Base-by-base conservation (phyloP, 2,797 vertebrate species). In the Decapterus maruadsi region DNA sequence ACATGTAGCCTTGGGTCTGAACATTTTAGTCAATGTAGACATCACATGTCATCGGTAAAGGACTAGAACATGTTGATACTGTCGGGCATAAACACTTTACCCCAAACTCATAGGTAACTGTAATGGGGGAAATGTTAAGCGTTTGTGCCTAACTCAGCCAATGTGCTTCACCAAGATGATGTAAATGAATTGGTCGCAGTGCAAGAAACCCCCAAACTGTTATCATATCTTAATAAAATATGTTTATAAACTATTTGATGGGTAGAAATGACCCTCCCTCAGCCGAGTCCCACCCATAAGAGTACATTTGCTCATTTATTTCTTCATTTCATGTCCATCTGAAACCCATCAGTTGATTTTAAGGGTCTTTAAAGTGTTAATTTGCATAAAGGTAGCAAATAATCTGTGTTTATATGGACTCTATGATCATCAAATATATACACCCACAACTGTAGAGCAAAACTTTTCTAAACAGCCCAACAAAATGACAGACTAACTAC, bases 391-490 rank as follows among this genome's bases (percentile, higher is more conserved):
- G 6, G 10, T 26, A 8, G 63, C 17, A 17, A 53, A 19, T 22
- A 22, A 36, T 40, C 19, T n/a, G 34, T 54, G 13, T 60, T 59
- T 50, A 45, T 13, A 43, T 38, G 34, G 36, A 17, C 4, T 55
- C 4, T 50, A 9, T n/a, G 5, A 34, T 2, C 19, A 29, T 19
- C 38, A 8, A 11, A 8, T 19, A 9, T 40, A 6, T 16, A 10
- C 16, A 29, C 9, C 16, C 11, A 36, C 10, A 19, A 51, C 6
- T 5, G 14, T 26, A 42, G 9, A 81, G 34, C 13, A 8, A 71
- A 83, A 78, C 77, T 63, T 85, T 62, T 62, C 12, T 13, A 56
- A 71, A 70, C 38, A 51, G 50, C 75, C 60, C 20, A 22, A 43
- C 65, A 40, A 70, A 61, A 73, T 73, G 72, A 72, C 26, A 26